Conservation (phyloP, 2,797 vertebrate genomes). For the Mormyrops attenuatus region DNA sequence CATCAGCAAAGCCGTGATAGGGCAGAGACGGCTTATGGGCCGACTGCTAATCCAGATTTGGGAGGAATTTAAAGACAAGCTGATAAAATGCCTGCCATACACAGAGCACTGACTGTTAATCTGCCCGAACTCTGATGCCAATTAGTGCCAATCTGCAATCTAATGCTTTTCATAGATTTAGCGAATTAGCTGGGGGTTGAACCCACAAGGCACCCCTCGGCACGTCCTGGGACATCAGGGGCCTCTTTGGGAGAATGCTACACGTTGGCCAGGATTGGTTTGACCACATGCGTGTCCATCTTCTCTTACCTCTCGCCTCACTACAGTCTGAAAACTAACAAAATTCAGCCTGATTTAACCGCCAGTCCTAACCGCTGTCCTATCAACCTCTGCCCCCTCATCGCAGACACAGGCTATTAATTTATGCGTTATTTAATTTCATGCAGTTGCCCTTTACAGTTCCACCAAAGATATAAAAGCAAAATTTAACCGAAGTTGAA, state of each 20-base stretch:
- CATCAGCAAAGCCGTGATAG: background rate
- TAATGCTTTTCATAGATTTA: background rate
- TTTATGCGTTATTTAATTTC: conserved; percentile 13
- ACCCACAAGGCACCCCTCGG: background rate
- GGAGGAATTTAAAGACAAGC: background rate
- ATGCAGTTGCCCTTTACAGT: conserved; percentile 19
- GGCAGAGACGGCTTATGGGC: background rate
- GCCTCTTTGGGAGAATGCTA: background rate
- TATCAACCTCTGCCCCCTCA: background rate
- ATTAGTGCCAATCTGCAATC: background rate
- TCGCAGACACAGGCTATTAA: background rate
- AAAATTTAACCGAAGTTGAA: conserved; percentile 11
- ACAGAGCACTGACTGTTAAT: background rate
- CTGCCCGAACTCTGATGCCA: background rate
- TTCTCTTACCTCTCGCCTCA: background rate
- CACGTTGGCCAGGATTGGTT: background rate
- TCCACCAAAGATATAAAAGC: conserved; percentile 24
- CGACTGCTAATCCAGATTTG: background rate
- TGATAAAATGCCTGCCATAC: background rate
- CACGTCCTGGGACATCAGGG: background rate
- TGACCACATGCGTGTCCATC: background rate
- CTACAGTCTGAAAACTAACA: background rate
- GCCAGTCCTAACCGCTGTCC: background rate
- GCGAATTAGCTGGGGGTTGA: background rate
- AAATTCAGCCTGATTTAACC: conserved; percentile 6